phyloP scores from a whole-genome alignment of 1,140 invertebrate genomes.

The Arctopsyche grandis region DNA sequence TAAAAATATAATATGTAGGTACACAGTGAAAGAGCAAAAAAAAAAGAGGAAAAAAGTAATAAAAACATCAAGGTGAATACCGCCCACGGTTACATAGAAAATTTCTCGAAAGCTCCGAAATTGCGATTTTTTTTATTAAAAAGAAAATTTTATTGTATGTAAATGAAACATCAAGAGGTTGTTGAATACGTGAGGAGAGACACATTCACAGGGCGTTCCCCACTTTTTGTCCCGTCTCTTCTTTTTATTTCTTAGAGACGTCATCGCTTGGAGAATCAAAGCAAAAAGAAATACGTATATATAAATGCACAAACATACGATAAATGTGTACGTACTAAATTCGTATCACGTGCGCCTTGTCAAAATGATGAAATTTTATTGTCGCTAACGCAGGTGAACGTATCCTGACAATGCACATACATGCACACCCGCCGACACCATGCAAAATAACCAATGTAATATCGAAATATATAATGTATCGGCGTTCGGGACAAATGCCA shows the following conservation, averaged over 20 bases:
- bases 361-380: slow-evolving; percentile 27
- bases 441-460: background rate
- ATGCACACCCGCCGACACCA: background rate
- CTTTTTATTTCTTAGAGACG: background rate
- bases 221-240: background rate
- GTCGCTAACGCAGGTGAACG: background rate
- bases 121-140: slow-evolving; percentile 7
- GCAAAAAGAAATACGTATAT: no score
- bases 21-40: background rate
- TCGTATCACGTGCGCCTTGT: slow-evolving; percentile 15
- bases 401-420: background rate
- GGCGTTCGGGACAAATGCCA: no score
- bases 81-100: background rate
- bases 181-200: slow-evolving; percentile 1
- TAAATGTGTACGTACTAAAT: background rate
- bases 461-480: no score
- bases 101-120: background rate
- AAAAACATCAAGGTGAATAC: slow-evolving; percentile 1
- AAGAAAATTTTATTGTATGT: slow-evolving; percentile 15
- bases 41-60: slow-evolving; percentile 10
- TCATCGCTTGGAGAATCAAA: background rate
- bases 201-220: slow-evolving; percentile 7
- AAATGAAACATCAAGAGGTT: slow-evolving; percentile 22
- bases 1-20: no score
- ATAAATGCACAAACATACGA: slow-evolving; percentile 1